These are phyloP conservation scores for Orthosia cruda DNA, from an alignment of 2,888 invertebrate species.

Conservation along the genomic window DNA sequence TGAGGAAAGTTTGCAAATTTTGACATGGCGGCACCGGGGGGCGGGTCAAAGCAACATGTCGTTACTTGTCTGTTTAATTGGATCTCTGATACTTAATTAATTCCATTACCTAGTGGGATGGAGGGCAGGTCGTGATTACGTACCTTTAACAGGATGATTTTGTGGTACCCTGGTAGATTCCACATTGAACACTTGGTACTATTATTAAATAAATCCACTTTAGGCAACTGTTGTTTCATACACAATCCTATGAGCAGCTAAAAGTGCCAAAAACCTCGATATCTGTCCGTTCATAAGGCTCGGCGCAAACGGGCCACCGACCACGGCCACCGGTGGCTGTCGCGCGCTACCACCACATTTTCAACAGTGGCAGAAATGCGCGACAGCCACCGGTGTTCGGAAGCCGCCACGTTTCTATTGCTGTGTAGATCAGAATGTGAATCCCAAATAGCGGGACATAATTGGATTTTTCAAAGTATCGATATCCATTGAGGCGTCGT, in stretches of 20 bases:
- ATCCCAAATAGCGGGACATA: too few species aligned
- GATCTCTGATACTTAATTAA: slow-evolving; percentile 47
- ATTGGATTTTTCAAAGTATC: too few species aligned
- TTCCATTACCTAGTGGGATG: slow-evolving; percentile 35
- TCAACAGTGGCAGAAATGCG: too few species aligned
- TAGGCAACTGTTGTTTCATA: not conserved
- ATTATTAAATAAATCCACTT: not conserved
- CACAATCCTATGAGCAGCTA: not conserved
- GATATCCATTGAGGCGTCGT: too few species aligned
- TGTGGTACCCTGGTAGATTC: not conserved
- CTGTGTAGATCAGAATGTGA: too few species aligned
- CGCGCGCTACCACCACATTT: too few species aligned
- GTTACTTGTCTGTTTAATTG: slow-evolving; percentile 56
- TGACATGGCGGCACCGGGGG: slow-evolving; percentile 29
- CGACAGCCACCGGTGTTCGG: too few species aligned
- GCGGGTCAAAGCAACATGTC: slow-evolving; percentile 45
- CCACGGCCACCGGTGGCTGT: too few species aligned
- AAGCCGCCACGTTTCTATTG: too few species aligned
- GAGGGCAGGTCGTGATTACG: slow-evolving; percentile 14
- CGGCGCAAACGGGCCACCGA: too few species aligned
- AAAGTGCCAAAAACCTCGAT: not conserved
- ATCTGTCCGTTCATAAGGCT: not conserved
- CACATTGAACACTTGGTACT: not conserved
- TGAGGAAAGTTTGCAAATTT: slow-evolving; percentile 55
- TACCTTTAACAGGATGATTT: slow-evolving; percentile 3